Evolutionary conservation across 2,113 vertebrate species (phyloP), one percentile per base, ranked within the genome.

Genomic region (Vidua macroura): DNA sequence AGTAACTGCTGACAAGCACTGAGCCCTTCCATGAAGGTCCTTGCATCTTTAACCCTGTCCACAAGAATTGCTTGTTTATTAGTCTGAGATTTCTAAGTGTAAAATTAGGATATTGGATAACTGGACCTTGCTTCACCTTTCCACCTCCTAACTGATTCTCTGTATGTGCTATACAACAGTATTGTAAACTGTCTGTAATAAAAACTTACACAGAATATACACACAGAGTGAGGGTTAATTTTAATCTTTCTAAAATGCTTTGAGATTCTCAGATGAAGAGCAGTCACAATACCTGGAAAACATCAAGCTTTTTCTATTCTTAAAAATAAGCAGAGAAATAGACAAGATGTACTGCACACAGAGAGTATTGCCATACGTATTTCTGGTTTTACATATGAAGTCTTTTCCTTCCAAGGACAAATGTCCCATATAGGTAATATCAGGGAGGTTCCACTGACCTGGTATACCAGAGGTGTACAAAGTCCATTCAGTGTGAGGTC

Each of bases 181-280:
- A 74, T 23, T 76, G 27, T 67, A 93, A 96, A 90, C 64, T 60
- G 20, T 72, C 56, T 68, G 28, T 52, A 90, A 90, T 63, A 83
- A 91, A 91, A 90, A 93, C 7, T 81, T 78, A 49, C 7, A 13
- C 41, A 60, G 22, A 67, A 56, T 78, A 92, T 58, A 77, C 24
- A 66, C 59, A 62, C 8, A 86, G 35, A 74, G 15, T 53, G 33
- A 95, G 67, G 51, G 59, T 88, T 94, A 93, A 96, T 90, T 88
- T 93, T 93, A 90, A 86, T 86, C 68, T 94, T 88, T 88, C 60
- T 83, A 75, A 93, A 96, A 94, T 80, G 25, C 55, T 90, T 88
- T 92, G 55, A 52, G 48, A 78, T 90, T 70, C 72, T 67, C 28
- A 90, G 90, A 93, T 63, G 59, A 92, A 92, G 46, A 96, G 13